Percentiles rank a stretch among this genome's conserved stretches.
These are phyloP conservation scores for Peromyscus californicus DNA, from an alignment of 2,113 vertebrate species.

Conservation along the genomic window DNA sequence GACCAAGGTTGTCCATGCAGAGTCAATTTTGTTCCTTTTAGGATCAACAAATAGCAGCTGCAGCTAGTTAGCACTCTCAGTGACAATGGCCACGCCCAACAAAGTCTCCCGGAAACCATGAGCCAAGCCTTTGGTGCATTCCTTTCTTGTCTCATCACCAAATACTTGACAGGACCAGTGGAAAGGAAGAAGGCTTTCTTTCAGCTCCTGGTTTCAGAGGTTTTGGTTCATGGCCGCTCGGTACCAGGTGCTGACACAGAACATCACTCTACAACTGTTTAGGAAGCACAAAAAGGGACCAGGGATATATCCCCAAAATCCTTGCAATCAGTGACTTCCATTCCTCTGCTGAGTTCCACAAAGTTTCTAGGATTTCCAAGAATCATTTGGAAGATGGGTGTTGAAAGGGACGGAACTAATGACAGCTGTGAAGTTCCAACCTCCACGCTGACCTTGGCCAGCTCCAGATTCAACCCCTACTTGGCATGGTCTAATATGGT, in stretches of 20 bases:
- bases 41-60: background rate
- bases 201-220: background rate
- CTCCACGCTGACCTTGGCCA: background rate
- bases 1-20: background rate
- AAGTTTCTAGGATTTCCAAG: background rate
- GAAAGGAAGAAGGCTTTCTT: background rate
- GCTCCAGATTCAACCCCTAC: background rate
- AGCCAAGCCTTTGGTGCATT: background rate
- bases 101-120: background rate
- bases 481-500: too few relatives aligned
- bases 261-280: background rate
- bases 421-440: background rate
- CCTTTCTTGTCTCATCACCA: background rate
- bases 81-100: background rate
- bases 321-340: background rate
- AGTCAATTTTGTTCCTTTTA: background rate
- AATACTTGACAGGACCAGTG: background rate
- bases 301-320: background rate
- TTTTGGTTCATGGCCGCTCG: background rate
- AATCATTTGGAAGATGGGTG: background rate
- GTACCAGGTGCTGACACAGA: background rate
- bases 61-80: background rate
- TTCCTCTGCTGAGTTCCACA: too few relatives aligned
- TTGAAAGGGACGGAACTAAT: background rate
- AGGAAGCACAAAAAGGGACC: background rate